A percentile compares a stretch with the other conserved stretches of the same genome.
Evolutionary conservation across 2,888 invertebrate genomes (phyloP).

Genomic region (Neoaliturus tenellus): DNA sequence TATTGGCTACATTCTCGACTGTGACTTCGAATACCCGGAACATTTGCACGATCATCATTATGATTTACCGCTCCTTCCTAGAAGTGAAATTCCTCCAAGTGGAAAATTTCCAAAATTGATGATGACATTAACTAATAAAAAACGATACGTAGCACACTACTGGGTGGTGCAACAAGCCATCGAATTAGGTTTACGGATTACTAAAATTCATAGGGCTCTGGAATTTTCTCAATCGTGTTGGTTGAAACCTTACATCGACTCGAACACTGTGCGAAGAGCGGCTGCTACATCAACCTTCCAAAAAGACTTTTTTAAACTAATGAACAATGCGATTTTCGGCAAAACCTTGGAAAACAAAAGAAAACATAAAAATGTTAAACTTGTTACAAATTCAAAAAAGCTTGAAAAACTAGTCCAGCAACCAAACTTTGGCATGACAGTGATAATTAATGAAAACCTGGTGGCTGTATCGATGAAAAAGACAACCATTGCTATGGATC

Average conservation of each 20-base stretch:
- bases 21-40: slow-evolving; percentile 71
- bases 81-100: slow-evolving; percentile 7
- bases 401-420: slow-evolving; percentile 45
- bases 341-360: slow-evolving; percentile 48
- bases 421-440: slow-evolving; percentile 28
- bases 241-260: slow-evolving; percentile 1
- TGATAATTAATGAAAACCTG: slow-evolving; percentile 52
- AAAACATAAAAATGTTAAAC: slow-evolving; percentile 42
- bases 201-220: slow-evolving; percentile 32
- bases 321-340: slow-evolving; percentile 43
- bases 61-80: slow-evolving; percentile 41
- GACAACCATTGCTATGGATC: slow-evolving; percentile 40
- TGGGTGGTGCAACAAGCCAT: slow-evolving; percentile 20
- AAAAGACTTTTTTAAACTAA: slow-evolving; percentile 64
- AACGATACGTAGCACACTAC: slow-evolving; percentile 36
- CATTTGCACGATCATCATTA: slow-evolving; percentile 69
- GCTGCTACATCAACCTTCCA: slow-evolving; percentile 69
- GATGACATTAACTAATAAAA: slow-evolving; percentile 32
- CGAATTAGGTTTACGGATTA: slow-evolving; percentile 11
- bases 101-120: slow-evolving; percentile 36
- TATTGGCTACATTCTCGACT: slow-evolving; percentile 71
- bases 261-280: too few relatives aligned
- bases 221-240: slow-evolving; percentile 41
- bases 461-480: slow-evolving; percentile 56
- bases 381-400: slow-evolving; percentile 37